Percentiles rank a stretch among this genome's conserved stretches.
Evolutionary conservation across 2,113 vertebrate genomes (phyloP).

Genomic region (Oreotrochilus melanogaster): DNA sequence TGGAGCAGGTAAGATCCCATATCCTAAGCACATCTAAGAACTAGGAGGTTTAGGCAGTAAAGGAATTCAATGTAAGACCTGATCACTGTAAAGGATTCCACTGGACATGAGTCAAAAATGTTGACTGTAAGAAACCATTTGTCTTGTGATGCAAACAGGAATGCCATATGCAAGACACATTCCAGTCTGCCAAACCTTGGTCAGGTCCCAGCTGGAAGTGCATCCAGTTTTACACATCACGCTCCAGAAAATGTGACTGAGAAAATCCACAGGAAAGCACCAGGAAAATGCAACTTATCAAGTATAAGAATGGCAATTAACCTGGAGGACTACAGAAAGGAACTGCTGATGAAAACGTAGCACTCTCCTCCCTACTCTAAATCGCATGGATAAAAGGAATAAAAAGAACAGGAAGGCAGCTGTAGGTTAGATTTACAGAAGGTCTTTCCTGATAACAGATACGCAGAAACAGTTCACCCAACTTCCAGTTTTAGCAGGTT

Average conservation of each 20-base stretch:
- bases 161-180: background rate
- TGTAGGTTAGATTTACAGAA: background rate
- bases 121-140: background rate
- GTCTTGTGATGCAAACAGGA: background rate
- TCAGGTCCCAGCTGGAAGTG: background rate
- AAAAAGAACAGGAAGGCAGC: background rate
- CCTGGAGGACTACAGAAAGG: background rate
- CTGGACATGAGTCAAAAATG: rapidly evolving
- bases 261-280: background rate
- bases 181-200: background rate
- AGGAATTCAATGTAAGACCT: background rate
- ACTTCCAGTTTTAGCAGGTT: background rate
- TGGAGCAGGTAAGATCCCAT: background rate
- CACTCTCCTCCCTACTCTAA: background rate
- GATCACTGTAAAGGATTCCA: background rate
- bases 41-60: background rate
- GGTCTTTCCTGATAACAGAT: background rate
- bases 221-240: background rate
- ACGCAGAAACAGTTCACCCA: background rate
- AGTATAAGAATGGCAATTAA: background rate
- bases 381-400: background rate
- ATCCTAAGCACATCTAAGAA: background rate
- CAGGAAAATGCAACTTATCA: background rate
- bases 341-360: background rate
- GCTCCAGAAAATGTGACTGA: background rate